These are phyloP conservation scores for Automeris io DNA, from an alignment of 2,888 invertebrate species.

Conservation along the genomic window DNA sequence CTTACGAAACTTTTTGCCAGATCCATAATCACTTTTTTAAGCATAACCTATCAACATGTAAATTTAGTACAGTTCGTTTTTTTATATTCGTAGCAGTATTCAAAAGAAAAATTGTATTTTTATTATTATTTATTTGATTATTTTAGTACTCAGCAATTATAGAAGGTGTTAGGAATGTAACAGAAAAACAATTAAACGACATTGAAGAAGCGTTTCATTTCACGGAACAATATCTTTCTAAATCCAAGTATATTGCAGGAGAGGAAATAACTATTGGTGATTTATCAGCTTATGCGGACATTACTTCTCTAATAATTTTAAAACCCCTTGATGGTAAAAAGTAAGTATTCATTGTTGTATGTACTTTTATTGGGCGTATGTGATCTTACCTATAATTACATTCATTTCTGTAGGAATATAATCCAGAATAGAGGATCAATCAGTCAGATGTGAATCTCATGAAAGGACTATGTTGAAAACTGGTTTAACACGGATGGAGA, in stretches of 20 bases:
- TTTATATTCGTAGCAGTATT: too few relatives aligned
- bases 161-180: conserved; percentile 35
- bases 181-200: conserved; percentile 41
- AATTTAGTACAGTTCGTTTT: too few relatives aligned
- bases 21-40: too few relatives aligned
- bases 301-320: conserved; percentile 33
- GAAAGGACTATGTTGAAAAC: too few relatives aligned
- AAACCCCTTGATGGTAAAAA: conserved; percentile 34
- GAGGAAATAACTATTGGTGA: conserved; percentile 74
- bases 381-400: too few relatives aligned
- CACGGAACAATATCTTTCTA: conserved; percentile 61
- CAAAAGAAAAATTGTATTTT: too few relatives aligned
- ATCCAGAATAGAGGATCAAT: not conserved
- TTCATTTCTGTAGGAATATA: too few relatives aligned
- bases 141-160: conserved; percentile 41
- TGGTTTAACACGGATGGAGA: too few relatives aligned
- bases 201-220: conserved; percentile 60
- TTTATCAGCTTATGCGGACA: conserved; percentile 48
- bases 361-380: not conserved
- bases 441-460: not conserved
- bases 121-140: too few relatives aligned
- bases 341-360: conserved; percentile 20
- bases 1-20: too few relatives aligned
- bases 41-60: too few relatives aligned
- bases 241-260: conserved; percentile 66